phyloP scores from a whole-genome alignment of 2,113 vertebrate species.

The Chrysemys picta region DNA sequence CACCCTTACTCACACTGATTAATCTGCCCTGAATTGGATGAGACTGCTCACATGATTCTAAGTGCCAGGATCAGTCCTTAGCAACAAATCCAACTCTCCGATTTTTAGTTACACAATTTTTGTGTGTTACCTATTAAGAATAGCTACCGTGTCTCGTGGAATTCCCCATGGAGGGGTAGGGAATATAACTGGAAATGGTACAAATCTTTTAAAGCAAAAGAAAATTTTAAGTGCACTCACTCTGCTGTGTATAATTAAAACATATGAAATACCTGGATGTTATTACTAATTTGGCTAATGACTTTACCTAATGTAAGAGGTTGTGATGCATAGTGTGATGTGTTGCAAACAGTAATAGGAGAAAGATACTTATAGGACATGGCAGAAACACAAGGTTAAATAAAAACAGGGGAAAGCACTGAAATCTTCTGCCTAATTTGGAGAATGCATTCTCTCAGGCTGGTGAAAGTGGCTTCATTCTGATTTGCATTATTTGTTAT shows the following conservation, averaged over 20 bases:
- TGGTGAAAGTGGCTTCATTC: not conserved
- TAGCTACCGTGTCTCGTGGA: not conserved
- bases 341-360: not conserved
- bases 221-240: not conserved
- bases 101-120: not conserved
- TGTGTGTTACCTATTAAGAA: not conserved
- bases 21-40: not conserved
- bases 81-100: not conserved
- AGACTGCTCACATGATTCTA: not conserved
- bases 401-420: not conserved
- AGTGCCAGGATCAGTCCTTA: not conserved
- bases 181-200: not conserved
- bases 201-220: not conserved
- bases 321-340: not conserved
- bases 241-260: not conserved
- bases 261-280: not conserved
- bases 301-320: not conserved
- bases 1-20: not conserved
- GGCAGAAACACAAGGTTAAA: not conserved
- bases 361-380: not conserved
- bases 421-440: not conserved
- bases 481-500: not conserved
- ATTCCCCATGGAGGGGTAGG: not conserved
- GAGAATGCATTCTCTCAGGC: not conserved
- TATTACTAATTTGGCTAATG: not conserved